These are phyloP conservation scores for Thereuonema tuberculata DNA, from an alignment of 1,140 invertebrate species.

Conservation along the genomic window DNA sequence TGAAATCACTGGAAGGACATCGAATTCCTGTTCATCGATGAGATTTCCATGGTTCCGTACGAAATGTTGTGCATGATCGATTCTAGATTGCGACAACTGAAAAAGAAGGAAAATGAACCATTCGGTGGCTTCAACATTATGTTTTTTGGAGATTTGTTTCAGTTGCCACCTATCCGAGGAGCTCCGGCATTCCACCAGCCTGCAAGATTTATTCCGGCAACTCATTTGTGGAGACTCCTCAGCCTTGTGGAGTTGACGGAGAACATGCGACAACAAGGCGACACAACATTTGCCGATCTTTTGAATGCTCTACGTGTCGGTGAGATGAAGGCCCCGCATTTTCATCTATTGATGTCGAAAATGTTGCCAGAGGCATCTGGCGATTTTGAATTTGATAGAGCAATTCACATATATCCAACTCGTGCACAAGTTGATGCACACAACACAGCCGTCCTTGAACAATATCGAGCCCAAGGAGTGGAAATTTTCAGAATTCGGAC, in stretches of 20 bases:
- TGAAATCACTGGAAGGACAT: constrained; percentile 26
- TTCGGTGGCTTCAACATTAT: constrained; percentile 25
- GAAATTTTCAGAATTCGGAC: constrained; percentile 12
- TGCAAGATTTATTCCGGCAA: constrained; percentile 20
- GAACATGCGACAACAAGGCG: constrained; percentile 25
- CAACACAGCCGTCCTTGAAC: constrained; percentile 14
- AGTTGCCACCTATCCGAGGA: constrained; percentile 27
- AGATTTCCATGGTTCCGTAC: constrained; percentile 26
- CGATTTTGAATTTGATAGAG: constrained; percentile 13
- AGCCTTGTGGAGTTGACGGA: constrained; percentile 25
- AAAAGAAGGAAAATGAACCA: constrained; percentile 16
- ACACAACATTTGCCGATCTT: constrained; percentile 15
- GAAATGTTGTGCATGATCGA: constrained; percentile 30
- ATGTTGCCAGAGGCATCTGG: constrained; percentile 6
- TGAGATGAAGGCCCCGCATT: constrained; percentile 13
- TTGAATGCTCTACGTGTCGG: constrained; percentile 16
- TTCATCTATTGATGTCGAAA: constrained; percentile 11
- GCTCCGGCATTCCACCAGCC: constrained; percentile 27
- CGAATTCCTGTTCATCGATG: constrained; percentile 31
- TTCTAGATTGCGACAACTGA: constrained; percentile 25
- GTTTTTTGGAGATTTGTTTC: constrained; percentile 21
- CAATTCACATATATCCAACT: constrained; percentile 16
- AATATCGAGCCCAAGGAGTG: constrained; percentile 1
- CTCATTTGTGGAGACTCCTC: constrained; percentile 27
- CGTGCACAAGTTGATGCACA: constrained; percentile 9